These are phyloP conservation scores for Chloropsis hardwickii DNA, from an alignment of 2,113 vertebrate genomes.

Conservation along the genomic window DNA sequence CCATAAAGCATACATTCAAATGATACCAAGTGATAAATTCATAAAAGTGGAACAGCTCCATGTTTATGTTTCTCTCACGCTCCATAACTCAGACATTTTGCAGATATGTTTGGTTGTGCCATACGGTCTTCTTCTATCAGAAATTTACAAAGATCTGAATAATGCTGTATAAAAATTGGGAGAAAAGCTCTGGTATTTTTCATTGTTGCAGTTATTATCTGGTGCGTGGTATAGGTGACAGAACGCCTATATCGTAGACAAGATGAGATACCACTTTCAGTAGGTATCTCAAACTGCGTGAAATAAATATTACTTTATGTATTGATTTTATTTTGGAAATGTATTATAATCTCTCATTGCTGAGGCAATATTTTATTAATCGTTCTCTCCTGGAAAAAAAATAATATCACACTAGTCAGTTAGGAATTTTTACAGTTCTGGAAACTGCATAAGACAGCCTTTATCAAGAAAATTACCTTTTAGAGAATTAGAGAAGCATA, in stretches of 20 bases:
- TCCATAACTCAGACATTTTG: conserved; percentile 46
- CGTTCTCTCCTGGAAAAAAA: background rate
- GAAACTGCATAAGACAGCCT: background rate
- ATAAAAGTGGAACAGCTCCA: conserved; percentile 16
- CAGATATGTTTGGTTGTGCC: conserved; percentile 9
- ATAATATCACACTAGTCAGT: background rate
- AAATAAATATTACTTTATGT: conserved; percentile 47
- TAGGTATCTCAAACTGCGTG: background rate
- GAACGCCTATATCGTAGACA: conserved; percentile 6
- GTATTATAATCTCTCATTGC: conserved; percentile 12
- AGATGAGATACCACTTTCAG: conserved; percentile 30
- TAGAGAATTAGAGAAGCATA: background rate
- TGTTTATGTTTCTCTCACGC: conserved; percentile 30
- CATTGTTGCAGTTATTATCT: background rate
- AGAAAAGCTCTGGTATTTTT: conserved; percentile 42
- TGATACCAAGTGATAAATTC: conserved; percentile 38
- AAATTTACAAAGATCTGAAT: conserved; percentile 43
- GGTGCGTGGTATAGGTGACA: conserved; percentile 8
- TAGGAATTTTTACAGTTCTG: background rate
- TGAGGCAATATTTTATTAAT: conserved; percentile 50
- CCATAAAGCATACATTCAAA: conserved; percentile 35
- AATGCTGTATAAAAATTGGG: conserved; percentile 18
- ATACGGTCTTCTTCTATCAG: conserved; percentile 7
- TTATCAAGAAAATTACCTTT: background rate
- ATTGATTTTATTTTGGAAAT: conserved; percentile 43